Conservation (phyloP, 2,113 vertebrate genomes). For the Marmota flaviventris region DNA sequence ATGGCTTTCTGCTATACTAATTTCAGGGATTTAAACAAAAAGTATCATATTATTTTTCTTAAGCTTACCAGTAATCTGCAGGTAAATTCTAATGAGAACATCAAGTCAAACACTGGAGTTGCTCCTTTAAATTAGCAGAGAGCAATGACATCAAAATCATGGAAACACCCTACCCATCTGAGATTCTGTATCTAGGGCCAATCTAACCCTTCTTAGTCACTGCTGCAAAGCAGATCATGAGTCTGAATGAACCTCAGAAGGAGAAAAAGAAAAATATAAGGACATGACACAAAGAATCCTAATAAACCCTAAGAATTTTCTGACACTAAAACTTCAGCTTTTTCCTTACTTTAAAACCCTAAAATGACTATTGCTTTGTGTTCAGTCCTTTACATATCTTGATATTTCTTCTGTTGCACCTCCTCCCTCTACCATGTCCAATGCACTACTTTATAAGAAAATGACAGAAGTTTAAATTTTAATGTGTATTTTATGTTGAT, state of each 20-base stretch:
- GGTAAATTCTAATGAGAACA: conserved; percentile 10
- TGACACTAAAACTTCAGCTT: not conserved
- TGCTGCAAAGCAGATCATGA: not conserved
- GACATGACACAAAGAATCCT: not conserved
- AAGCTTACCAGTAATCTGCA: not conserved
- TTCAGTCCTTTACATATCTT: not conserved
- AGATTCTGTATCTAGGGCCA: not conserved
- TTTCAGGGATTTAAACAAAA: conserved; percentile 12
- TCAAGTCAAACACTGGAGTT: not conserved
- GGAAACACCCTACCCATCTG: not conserved
- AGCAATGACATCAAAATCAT: not conserved
- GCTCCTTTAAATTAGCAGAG: not conserved
- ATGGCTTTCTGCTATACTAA: not conserved
- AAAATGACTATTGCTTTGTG: not conserved
- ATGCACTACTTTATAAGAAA: not conserved
- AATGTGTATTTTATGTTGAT: not conserved
- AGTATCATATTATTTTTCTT: not conserved
- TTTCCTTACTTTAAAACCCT: not conserved
- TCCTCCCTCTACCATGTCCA: not conserved
- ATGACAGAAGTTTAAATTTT: not conserved
- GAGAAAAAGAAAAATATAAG: not conserved
- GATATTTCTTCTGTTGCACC: not conserved
- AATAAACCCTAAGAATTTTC: not conserved
- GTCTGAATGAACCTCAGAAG: not conserved
- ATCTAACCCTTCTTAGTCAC: not conserved